Percentiles rank a stretch among this genome's conserved stretches.
These are phyloP conservation scores for Drosophila testacea DNA, from an alignment of 2,888 invertebrate species.

Conservation along the genomic window DNA sequence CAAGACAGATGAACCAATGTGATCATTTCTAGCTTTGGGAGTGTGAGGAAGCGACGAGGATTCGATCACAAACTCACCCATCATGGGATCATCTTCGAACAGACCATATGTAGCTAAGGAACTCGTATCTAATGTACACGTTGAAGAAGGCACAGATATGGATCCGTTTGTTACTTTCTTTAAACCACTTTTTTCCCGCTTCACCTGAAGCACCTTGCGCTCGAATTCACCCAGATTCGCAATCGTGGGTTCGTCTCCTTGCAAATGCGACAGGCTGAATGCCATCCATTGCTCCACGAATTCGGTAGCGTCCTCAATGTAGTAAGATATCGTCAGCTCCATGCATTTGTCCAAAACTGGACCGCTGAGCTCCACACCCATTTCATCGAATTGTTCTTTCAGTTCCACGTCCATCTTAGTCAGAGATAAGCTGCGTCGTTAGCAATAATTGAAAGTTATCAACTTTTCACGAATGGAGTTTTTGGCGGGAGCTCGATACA, in stretches of 20 bases:
- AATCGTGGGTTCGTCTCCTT: constrained; percentile 87
- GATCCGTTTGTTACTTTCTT: constrained; percentile 53
- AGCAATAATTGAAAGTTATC: constrained; percentile 3
- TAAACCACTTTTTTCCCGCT: constrained; percentile 84
- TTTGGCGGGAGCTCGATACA: constrained; percentile 51
- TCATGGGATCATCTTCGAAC: constrained; percentile 63
- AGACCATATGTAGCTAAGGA: constrained; percentile 81
- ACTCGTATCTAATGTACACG: constrained; percentile 44
- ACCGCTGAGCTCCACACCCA: constrained; percentile 87
- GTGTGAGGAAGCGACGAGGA: constrained; percentile 48
- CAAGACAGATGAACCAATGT: constrained; percentile 68
- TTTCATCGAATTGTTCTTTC: constrained; percentile 88
- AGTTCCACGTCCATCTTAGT: constrained; percentile 81
- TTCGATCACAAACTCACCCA: constrained; percentile 74
- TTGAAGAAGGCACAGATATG: constrained; percentile 41
- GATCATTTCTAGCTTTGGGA: constrained; percentile 67
- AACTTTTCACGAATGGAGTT: constrained; percentile 5
- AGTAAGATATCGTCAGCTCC: constrained; percentile 88
- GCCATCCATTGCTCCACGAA: constrained; percentile 93
- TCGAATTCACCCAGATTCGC: constrained; percentile 88
- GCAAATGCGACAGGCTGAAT: constrained; percentile 88
- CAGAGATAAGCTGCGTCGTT: background rate
- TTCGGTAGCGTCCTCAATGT: constrained; percentile 88
- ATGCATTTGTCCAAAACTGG: constrained; percentile 88
- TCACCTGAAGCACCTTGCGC: constrained; percentile 87